Percentiles rank a stretch among this genome's conserved stretches.
phyloP scores from a whole-genome alignment of 2,888 invertebrate genomes.

The Erynnis tages region DNA sequence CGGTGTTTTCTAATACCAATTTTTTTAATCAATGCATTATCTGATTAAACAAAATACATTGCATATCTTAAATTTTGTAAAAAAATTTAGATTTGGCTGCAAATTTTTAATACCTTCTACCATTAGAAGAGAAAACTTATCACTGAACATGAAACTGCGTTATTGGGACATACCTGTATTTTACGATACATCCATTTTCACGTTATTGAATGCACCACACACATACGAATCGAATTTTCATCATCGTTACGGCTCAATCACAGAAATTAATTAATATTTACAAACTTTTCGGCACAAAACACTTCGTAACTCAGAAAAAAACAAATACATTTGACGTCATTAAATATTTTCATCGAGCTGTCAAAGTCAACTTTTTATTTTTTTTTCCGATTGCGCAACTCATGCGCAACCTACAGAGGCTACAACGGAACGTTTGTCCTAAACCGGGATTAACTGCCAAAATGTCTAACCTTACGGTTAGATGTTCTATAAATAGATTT shows the following conservation, averaged over 20 bases:
- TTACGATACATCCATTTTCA: constrained; percentile 22
- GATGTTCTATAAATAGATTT: too few species aligned
- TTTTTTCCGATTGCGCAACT: background rate
- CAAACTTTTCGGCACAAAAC: background rate
- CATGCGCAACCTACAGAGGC: background rate
- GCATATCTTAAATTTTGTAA: too few species aligned
- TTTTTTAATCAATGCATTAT: too few species aligned
- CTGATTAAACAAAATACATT: too few species aligned
- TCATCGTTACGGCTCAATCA: background rate
- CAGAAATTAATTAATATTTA: background rate
- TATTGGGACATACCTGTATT: constrained; percentile 23
- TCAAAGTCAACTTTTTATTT: constrained; percentile 57
- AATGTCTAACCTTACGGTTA: too few species aligned
- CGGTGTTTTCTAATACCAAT: too few species aligned
- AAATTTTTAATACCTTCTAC: too few species aligned
- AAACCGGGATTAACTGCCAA: constrained; percentile 2
- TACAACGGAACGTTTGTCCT: constrained; percentile 21
- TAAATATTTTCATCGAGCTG: constrained; percentile 69
- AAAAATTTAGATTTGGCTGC: too few species aligned
- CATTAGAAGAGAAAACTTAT: too few species aligned
- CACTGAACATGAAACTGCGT: too few species aligned
- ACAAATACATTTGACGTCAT: constrained; percentile 40
- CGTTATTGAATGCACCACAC: constrained; percentile 22
- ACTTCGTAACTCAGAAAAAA: background rate
- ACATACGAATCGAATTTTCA: constrained; percentile 34